phyloP scores from a whole-genome alignment of 2,113 vertebrate genomes.

The Tetrao urogallus region DNA sequence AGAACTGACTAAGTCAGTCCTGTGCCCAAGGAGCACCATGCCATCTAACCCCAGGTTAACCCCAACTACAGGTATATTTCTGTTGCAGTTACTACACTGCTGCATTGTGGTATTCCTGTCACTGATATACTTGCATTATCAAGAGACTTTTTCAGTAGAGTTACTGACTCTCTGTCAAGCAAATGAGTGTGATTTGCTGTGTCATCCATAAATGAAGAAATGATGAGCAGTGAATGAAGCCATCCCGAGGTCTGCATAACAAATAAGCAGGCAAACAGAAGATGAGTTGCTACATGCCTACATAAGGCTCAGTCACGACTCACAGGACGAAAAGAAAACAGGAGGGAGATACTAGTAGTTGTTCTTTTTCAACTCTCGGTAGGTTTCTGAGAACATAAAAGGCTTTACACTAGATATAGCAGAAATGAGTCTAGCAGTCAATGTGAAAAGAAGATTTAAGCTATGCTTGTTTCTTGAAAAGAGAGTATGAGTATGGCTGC shows the following conservation, averaged over 20 bases:
- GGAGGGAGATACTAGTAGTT: background rate
- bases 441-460: background rate
- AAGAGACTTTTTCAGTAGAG: background rate
- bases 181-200: background rate
- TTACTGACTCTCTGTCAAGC: background rate
- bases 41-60: background rate
- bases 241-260: background rate
- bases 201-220: background rate
- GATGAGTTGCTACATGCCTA: rapidly evolving
- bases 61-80: background rate
- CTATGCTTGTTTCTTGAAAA: background rate
- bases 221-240: background rate
- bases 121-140: background rate
- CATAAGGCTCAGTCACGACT: background rate
- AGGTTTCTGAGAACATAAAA: background rate
- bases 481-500: background rate
- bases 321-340: background rate
- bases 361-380: background rate
- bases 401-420: background rate
- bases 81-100: background rate
- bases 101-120: background rate
- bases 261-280: background rate
- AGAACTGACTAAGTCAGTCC: background rate
- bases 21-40: rapidly evolving
- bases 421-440: background rate